Evolutionary conservation across 1,140 invertebrate genomes (phyloP).

Genomic region (Magallana angulata): DNA sequence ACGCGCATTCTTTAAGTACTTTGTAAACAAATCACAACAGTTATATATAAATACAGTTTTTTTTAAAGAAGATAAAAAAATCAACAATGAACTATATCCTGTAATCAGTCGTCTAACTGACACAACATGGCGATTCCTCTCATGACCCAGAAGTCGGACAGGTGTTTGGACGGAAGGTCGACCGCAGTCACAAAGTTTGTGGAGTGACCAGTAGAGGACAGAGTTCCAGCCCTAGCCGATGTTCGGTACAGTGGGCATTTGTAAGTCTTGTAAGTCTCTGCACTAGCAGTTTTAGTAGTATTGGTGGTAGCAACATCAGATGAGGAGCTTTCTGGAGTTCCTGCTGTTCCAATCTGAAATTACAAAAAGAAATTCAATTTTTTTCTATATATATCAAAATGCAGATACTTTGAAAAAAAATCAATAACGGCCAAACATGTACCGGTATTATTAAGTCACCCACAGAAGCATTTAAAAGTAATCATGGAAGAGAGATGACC

Average conservation of each 20-base stretch:
- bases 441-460: no score
- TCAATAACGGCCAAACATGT: no score
- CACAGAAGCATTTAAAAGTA: no score
- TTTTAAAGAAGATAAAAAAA: not conserved
- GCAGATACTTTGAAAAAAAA: no score
- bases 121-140: conserved; percentile 76
- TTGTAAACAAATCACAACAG: conserved; percentile 2
- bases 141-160: conserved; percentile 75
- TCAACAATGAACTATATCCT: no score
- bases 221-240: conserved; percentile 87
- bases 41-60: not conserved
- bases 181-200: conserved; percentile 88
- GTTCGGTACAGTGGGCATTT: conserved; percentile 91
- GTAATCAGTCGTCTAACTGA: conserved; percentile 74
- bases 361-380: not conserved
- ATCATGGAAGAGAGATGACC: no score
- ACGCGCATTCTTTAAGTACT: no score
- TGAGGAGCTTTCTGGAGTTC: not conserved
- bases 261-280: conserved; percentile 79
- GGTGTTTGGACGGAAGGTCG: conserved; percentile 70
- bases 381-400: no score
- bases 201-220: conserved; percentile 91
- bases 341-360: not conserved
- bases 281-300: not conserved
- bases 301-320: not conserved